Conservation (phyloP, 2,113 vertebrate genomes). For the Xyliphius kryptos region DNA sequence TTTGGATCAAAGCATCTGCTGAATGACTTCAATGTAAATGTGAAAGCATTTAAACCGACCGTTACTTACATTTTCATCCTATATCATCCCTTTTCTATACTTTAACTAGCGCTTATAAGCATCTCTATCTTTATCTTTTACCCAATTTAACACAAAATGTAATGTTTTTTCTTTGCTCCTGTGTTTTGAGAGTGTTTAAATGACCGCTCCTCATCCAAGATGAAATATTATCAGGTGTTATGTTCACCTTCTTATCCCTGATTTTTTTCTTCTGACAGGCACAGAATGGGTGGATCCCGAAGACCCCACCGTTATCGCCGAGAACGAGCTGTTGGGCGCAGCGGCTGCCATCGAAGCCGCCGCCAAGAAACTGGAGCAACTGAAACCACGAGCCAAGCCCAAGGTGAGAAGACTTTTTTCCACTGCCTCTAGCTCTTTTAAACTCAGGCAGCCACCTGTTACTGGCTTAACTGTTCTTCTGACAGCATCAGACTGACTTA, state of each 20-base stretch:
- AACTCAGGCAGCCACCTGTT: constrained; percentile 11
- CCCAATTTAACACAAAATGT: too few relatives aligned
- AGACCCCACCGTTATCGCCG: constrained; percentile 92
- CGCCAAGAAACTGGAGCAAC: constrained; percentile 95
- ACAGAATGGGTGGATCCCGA: constrained; percentile 95
- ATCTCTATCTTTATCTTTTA: too few relatives aligned
- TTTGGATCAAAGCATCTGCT: too few relatives aligned
- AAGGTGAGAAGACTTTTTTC: constrained; percentile 70
- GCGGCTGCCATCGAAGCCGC: constrained; percentile 94
- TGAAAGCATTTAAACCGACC: too few relatives aligned
- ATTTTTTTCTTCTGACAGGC: constrained; percentile 52
- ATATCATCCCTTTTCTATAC: too few relatives aligned
- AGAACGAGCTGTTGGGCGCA: constrained; percentile 90
- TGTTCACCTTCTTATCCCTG: not conserved
- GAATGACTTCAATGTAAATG: too few relatives aligned
- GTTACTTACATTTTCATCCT: too few relatives aligned
- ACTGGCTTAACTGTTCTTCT: constrained; percentile 13
- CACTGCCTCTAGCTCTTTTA: constrained; percentile 6
- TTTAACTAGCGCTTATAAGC: too few relatives aligned
- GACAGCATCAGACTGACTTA: not conserved
- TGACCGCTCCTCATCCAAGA: too few relatives aligned
- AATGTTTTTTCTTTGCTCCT: too few relatives aligned
- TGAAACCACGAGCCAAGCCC: constrained; percentile 91
- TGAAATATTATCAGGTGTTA: too few relatives aligned
- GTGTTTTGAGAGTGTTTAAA: too few relatives aligned